A percentile compares a stretch with the other conserved stretches of the same genome.
Evolutionary conservation across 2,113 vertebrate genomes (phyloP).

Genomic region (Pluvialis apricaria): DNA sequence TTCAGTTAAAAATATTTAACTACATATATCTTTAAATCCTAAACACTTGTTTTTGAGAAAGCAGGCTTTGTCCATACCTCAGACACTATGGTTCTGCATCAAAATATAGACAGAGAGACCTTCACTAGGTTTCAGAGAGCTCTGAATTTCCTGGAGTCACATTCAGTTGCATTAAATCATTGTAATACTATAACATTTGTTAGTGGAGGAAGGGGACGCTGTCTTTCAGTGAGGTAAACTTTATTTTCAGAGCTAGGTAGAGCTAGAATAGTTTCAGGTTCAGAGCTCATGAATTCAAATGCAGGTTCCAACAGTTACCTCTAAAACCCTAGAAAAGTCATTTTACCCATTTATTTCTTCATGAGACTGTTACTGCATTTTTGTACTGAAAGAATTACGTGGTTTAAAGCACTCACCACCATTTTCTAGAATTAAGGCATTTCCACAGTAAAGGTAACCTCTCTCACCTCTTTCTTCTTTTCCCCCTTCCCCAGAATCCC

Average conservation of each 20-base stretch:
- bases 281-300: background rate
- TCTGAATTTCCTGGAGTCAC: background rate
- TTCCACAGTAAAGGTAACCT: background rate
- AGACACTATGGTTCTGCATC: background rate
- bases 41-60: background rate
- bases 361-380: background rate
- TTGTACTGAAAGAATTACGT: background rate
- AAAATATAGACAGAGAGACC: background rate
- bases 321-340: background rate
- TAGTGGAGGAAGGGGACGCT: background rate
- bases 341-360: background rate
- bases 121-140: background rate
- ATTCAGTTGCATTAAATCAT: background rate
- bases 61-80: background rate
- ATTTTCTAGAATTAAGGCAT: background rate
- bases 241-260: background rate
- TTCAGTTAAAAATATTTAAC: background rate
- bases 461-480: background rate
- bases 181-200: background rate
- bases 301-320: background rate
- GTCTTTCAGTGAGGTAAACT: background rate
- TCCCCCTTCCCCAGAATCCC: background rate
- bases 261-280: background rate
- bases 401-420: background rate
- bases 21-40: background rate